phyloP scores from a whole-genome alignment of 2,113 vertebrate species.

The Pelecanus crispus region DNA sequence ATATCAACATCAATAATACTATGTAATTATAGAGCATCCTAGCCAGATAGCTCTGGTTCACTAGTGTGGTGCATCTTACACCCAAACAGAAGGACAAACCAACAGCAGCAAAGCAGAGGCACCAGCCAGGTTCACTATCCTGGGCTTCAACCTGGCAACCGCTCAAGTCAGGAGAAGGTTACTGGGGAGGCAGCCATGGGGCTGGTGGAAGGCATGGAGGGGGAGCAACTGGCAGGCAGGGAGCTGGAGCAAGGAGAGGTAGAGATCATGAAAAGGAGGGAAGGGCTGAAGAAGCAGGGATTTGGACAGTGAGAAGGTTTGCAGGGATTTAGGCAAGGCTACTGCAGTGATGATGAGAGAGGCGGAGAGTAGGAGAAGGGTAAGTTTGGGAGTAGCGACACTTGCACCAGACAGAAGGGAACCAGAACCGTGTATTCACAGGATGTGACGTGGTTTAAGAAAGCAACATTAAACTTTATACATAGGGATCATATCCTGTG shows the following conservation, averaged over 20 bases:
- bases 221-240: background rate
- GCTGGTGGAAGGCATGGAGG: rapidly evolving
- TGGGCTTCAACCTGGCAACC: background rate
- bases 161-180: background rate
- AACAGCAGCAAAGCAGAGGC: background rate
- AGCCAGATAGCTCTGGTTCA: background rate
- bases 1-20: background rate
- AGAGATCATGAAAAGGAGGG: background rate
- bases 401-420: background rate
- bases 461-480: background rate
- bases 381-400: background rate
- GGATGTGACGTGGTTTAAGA: background rate
- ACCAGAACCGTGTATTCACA: background rate
- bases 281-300: background rate
- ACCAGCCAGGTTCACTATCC: background rate
- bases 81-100: background rate
- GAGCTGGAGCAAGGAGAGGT: background rate
- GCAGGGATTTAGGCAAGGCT: background rate
- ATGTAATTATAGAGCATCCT: background rate
- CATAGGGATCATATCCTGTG: background rate
- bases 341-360: background rate
- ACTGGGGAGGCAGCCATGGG: background rate
- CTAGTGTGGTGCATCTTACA: background rate
- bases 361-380: background rate
- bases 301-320: background rate